Evolutionary conservation across 2,888 invertebrate genomes (phyloP).

Genomic region (Latrodectus elegans): DNA sequence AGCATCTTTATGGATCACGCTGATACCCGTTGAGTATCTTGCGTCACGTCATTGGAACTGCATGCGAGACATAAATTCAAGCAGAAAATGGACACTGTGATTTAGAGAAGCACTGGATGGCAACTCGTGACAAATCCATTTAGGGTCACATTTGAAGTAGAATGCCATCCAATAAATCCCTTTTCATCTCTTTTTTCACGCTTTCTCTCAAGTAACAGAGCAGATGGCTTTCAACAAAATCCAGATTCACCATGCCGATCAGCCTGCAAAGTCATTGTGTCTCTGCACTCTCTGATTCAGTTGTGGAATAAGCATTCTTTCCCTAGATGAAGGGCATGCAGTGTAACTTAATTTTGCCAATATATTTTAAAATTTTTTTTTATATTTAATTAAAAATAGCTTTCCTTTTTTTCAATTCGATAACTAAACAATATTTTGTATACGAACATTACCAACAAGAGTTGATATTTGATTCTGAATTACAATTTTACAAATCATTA

Average conservation of each 20-base stretch:
- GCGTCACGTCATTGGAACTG: neutral
- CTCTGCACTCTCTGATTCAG: too few species aligned
- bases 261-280: neutral
- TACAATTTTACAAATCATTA: too few species aligned
- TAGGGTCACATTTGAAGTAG: neutral
- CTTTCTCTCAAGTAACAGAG: neutral
- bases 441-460: too few species aligned
- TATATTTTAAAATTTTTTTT: too few species aligned
- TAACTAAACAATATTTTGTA: too few species aligned
- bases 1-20: too few species aligned
- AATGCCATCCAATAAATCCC: neutral
- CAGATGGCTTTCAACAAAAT: slow-evolving; percentile 27
- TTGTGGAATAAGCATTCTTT: too few species aligned
- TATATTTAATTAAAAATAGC: too few species aligned
- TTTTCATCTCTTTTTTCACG: neutral
- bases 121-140: slow-evolving; percentile 39
- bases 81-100: slow-evolving; percentile 30
- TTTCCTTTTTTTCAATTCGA: too few species aligned
- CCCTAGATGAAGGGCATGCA: too few species aligned
- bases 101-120: slow-evolving; percentile 24
- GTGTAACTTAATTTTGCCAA: too few species aligned
- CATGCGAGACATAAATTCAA: slow-evolving; percentile 18
- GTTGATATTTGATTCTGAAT: too few species aligned
- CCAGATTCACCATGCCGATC: slow-evolving; percentile 33
- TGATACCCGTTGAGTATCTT: neutral